Base-by-base conservation (phyloP, 2,888 invertebrate species). In the Neelides folsomi region DNA sequence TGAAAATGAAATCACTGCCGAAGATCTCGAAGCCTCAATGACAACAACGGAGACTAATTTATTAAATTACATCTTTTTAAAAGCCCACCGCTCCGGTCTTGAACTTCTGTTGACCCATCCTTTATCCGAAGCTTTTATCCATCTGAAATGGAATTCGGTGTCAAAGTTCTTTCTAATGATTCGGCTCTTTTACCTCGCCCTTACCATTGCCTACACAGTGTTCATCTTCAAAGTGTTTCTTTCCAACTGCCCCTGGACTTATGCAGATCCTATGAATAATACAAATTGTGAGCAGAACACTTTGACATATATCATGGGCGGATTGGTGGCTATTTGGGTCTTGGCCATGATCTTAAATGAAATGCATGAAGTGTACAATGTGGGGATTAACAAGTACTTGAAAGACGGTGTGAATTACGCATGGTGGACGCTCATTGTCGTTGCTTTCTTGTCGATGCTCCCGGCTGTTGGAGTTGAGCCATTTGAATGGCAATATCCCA, bases 81-180 rank as follows among this genome's bases (percentile, higher is more conserved):
- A 41, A 43, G 45, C 49, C 6, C 44, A 49, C 41, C 42, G 34
- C 40, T 35, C 40, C n/a, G 86, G 86, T 1, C 83, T 83, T 59
- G 80, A 82, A 65, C 80, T 84, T 51, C 75, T 88, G 6, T 70
- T 88, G 1, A 85, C 85, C 68, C 87, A 88, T 71, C 87, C 87
- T 0, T 74, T 88, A 0, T 86, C 84, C 58, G 86, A 86, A 70
- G 86, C 86, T 4, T 88, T 88, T 67, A 73, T 88, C 0, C 82
- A 83, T 65, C 71, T 88, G 15, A 88, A 88, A 72, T 88, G 88
- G 87, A 74, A 81, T 49, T 74, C 81, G 61, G 86, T 88, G 60
- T 73, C 87, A 47, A 86, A 86, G 68, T 87, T 85, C 67, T 87
- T 88, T 64, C 73, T 87, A 0, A 74, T 86, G 65, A 85, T 85